Evolutionary conservation across 2,113 vertebrate genomes (phyloP), one percentile per base, ranked within the genome.

Genomic region (Sturnira hondurensis): DNA sequence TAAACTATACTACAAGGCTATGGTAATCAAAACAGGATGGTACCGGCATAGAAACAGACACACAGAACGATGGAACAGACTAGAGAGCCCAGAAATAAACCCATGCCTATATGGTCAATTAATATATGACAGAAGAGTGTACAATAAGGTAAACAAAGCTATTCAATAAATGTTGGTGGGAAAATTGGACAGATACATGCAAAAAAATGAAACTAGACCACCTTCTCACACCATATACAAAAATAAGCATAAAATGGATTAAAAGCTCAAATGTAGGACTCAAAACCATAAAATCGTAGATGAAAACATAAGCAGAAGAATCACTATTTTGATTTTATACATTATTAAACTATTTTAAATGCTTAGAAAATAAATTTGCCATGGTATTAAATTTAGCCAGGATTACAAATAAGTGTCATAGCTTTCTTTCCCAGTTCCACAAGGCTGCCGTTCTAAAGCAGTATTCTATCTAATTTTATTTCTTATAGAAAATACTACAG

Each of bases 371-470:
- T 70, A 65, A 88, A 24, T 89, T 68, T 91, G 22, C 45, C 36
- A 47, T 36, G 52, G 36, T 61, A 83, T 84, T 76, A 5, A 54
- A 80, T 96, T 97, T 95, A 95, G 95, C 70, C 47, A 86, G 76
- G 71, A 87, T 97, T 93, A 91, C 2, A 96, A 98, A 96, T 67
- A 97, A 95, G 90, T 87, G 33, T 88, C 0, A 56, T 0, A 87
- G 85, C 52, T 96, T 95, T 96, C 96, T 97, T 97, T 96, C n/a
- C 76, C 89, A 94, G 28, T 77, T 96, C 88, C 88, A 94, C 54
- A 96, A 95, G 85, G 86, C 38, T 65, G 43, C 86, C 92, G 43
- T 89, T 50, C 91, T 90, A 70, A 94, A 95, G 63, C 1, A 6
- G 12, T 81, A 68, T 0, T 1, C 93, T 95, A 94, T 54, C 63